Evolutionary conservation across 2,888 invertebrate genomes (phyloP).

Genomic region (Rhynchonema sp.): DNA sequence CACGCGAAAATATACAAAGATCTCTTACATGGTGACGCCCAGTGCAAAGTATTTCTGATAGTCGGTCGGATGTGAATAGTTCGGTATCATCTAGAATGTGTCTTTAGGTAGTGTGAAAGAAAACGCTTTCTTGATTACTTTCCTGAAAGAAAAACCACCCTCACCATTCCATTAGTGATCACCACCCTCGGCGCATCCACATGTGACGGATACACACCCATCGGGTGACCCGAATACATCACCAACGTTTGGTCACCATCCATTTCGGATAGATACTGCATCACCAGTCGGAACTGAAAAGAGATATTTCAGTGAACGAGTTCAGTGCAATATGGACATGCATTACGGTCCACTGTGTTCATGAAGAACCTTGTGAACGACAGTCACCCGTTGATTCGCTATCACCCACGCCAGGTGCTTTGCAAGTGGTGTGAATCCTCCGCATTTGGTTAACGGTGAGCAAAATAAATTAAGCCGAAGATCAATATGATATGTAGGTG

Average conservation of each 20-base stretch:
- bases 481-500: no score
- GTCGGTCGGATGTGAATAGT: constrained; percentile 37
- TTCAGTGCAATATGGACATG: no score
- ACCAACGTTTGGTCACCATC: constrained; percentile 39
- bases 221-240: constrained; percentile 43
- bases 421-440: no score
- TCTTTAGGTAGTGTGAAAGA: no score
- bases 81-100: constrained; percentile 37
- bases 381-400: no score
- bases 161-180: constrained; percentile 44
- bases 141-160: neutral
- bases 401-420: no score
- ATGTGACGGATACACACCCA: constrained; percentile 39
- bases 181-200: constrained; percentile 36
- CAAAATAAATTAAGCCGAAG: no score
- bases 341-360: no score
- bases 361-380: no score
- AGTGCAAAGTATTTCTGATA: constrained; percentile 43
- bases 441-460: no score
- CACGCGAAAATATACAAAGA: no score
- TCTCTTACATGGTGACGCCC: constrained; percentile 39
- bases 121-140: no score
- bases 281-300: constrained; percentile 38
- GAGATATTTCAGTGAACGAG: neutral
- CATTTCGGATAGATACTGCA: constrained; percentile 40